Conservation (phyloP, 1,140 invertebrate genomes). For the Elysia chlorotica region DNA sequence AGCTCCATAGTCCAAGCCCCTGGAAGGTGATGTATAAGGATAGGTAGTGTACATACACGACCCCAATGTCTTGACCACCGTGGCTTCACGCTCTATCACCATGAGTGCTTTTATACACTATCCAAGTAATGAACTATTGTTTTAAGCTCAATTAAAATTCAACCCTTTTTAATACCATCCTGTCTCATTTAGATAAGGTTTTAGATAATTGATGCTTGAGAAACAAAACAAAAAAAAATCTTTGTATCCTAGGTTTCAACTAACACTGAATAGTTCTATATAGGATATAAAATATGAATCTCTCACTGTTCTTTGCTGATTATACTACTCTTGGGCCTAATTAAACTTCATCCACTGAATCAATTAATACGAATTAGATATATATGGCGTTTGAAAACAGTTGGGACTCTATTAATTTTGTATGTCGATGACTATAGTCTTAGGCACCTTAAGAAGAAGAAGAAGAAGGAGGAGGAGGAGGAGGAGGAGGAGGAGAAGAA, state of each 20-base stretch:
- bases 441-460: too few relatives aligned
- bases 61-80: constrained; percentile 40
- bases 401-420: too few relatives aligned
- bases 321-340: too few relatives aligned
- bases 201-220: neutral
- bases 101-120: too few relatives aligned
- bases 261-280: too few relatives aligned
- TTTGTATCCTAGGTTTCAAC: too few relatives aligned
- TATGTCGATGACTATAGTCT: too few relatives aligned
- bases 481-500: neutral
- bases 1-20: constrained; percentile 45
- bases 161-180: neutral
- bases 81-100: constrained; percentile 19
- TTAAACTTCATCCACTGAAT: too few relatives aligned
- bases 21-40: constrained; percentile 44
- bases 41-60: constrained; percentile 46
- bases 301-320: too few relatives aligned
- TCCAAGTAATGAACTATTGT: neutral
- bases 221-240: neutral
- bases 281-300: too few relatives aligned
- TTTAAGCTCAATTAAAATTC: neutral
- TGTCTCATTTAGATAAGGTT: neutral
- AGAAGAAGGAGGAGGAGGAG: neutral
- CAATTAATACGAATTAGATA: too few relatives aligned
- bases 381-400: too few relatives aligned